Evolutionary conservation across 2,113 vertebrate species (phyloP).

Genomic region (Hiodon tergisus): DNA sequence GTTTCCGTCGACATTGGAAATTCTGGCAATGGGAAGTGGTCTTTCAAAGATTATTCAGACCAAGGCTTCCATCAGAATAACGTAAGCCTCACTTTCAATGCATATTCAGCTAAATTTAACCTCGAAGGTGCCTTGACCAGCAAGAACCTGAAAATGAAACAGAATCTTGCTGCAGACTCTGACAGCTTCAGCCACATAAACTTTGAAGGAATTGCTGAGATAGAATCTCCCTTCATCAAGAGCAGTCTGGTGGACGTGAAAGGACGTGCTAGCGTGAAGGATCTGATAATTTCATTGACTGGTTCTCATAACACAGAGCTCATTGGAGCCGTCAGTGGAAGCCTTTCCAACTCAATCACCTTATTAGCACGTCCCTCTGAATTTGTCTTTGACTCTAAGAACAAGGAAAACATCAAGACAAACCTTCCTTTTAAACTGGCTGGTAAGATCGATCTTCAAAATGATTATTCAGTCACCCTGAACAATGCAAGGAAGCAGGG

Average conservation of each 20-base stretch:
- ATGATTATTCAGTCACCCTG: constrained; percentile 70
- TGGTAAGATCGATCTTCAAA: constrained; percentile 79
- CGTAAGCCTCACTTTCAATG: constrained; percentile 58
- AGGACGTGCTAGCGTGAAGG: constrained; percentile 56
- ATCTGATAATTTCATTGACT: constrained; percentile 65
- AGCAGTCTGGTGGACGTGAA: constrained; percentile 62
- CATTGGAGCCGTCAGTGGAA: constrained; percentile 65
- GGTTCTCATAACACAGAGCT: constrained; percentile 68
- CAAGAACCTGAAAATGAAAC: constrained; percentile 63
- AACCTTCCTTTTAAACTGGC: constrained; percentile 70
- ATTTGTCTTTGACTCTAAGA: constrained; percentile 65
- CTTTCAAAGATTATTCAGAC: constrained; percentile 59
- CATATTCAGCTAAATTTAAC: constrained; percentile 56
- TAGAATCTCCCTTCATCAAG: constrained; percentile 69
- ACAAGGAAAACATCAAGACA: constrained; percentile 75
- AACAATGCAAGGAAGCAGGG: constrained; percentile 66
- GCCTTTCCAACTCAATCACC: constrained; percentile 63
- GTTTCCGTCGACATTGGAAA: constrained; percentile 59
- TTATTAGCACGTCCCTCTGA: constrained; percentile 63
- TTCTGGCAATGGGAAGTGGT: constrained; percentile 66
- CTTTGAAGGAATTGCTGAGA: constrained; percentile 65
- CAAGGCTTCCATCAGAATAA: constrained; percentile 70
- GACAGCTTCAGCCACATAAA: constrained; percentile 55
- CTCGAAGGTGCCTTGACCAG: constrained; percentile 63
- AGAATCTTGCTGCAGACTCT: constrained; percentile 65